Conservation (phyloP, 2,113 vertebrate genomes). For the Cranoglanis bouderius region DNA sequence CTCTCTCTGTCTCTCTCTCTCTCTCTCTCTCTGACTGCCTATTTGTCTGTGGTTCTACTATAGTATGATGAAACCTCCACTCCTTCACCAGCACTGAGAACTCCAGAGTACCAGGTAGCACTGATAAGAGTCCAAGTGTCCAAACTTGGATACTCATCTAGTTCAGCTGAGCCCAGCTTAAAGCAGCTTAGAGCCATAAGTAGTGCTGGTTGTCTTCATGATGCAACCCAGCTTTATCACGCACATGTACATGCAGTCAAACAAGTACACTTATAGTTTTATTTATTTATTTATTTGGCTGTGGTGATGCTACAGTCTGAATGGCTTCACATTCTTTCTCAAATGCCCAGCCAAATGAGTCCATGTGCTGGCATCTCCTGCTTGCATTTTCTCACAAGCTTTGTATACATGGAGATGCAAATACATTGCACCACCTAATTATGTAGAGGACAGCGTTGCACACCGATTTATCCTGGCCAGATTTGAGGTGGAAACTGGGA, state of each 20-base stretch:
- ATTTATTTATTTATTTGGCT: neutral
- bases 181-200: neutral
- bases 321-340: neutral
- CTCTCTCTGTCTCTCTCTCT: neutral
- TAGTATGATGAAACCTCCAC: neutral
- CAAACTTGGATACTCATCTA: neutral
- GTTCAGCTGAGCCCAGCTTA: neutral
- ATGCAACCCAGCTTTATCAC: neutral
- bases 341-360: neutral
- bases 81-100: neutral
- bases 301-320: neutral
- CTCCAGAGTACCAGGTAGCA: neutral
- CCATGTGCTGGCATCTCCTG: slow-evolving; percentile 58
- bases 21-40: neutral
- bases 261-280: neutral
- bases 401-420: neutral
- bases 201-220: neutral
- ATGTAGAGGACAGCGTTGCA: neutral
- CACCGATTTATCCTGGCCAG: neutral
- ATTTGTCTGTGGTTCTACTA: neutral
- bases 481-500: neutral
- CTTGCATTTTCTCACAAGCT: neutral
- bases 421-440: neutral
- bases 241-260: neutral
- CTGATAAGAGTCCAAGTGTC: neutral